Base-by-base conservation (phyloP, 2,113 vertebrate species). In the Ceuthmochares aereus region DNA sequence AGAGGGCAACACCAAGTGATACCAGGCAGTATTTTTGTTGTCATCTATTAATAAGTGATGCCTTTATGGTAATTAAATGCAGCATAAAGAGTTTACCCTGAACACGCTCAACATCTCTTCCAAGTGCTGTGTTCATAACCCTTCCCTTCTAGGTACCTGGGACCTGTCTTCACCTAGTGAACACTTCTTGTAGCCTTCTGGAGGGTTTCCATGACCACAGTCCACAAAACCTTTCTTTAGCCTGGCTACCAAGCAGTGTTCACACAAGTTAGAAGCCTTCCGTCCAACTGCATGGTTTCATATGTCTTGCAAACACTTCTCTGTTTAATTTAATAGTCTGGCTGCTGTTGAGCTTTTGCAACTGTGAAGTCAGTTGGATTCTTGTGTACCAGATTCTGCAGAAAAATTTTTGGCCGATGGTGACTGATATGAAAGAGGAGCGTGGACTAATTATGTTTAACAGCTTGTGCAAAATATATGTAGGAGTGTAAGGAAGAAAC, bases 401-500 rank as follows among this genome's bases (percentile, higher is more conserved):
- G 66, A 56, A 82, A 69, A 74, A 30, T 9, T 55, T 84, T 78
- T 88, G 70, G 76, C 87, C 70, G 60, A 6, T 82, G 75, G 75
- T 85, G 70, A 51, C 43, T 82, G 80, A 49, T 72, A 42, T 10
- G 37, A 60, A 87, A 80, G 84, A 91, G 34, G 79, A 95, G 29
- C 2, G 2, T 59, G 93, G 87, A 95, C 91, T 95, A 94, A 90
- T 94, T 93, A 78, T 93, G 32, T 77, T 94, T 86, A 94, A 87
- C 95, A 96, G 95, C 88, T 95, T 96, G 83, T 95, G 89, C 85
- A 96, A 93, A 94, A 81, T 91, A 58, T 64, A 93, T 84, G 93
- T 97, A 86, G 96, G 96, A 96, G 96, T 95, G 73, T 92, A 97
- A 92, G 93, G 92, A 91, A 72, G 80, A 97, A 96, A 22, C 95